Base-by-base conservation (phyloP, 2,888 invertebrate species). In the Desoria tigrina region DNA sequence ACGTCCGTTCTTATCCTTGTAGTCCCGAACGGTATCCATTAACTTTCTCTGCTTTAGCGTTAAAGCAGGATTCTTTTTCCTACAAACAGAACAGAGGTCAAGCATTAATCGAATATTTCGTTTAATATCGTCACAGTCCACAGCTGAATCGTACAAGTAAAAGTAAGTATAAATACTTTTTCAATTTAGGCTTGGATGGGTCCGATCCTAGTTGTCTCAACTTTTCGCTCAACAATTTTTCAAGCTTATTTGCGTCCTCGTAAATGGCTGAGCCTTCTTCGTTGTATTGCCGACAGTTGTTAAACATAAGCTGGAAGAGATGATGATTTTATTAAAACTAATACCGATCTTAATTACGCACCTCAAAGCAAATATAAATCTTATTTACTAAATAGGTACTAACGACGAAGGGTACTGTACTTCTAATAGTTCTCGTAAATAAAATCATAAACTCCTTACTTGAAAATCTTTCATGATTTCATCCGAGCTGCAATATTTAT, bases 241-340 rank as follows among this genome's bases (percentile, higher is more conserved):
- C 95, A 61, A 98, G 83, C 28, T 88, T 86, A 78, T 88, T 91
- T 1, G 97, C 95, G 82, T 97, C 97, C 77, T 94, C 92, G 78
- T 93, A 96, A 74, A 99, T 95, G 79, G 90, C 87, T 0, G 97
- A 98, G 11, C 92, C 90, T 80, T 96, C 92, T 81, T 98, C 97
- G 79, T 99, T 99, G 81, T 94, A 99, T 75, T 92, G 91, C 0
- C 95, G 90, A 78, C 98, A 57, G 82, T 99, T 99, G 65, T 88
- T 87, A 81, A 99, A 98, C 96, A 99, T 96, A n/a, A 95, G 83
- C 73, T 90, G 84, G 64, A 66, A 45, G n/a, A 11, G 16, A 45
- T 11, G 16, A 16, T 39, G 39, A 39, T 39, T 16, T 39, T 39
- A 39, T 39, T 39, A 39, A 39, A 16, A 39, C 39, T 11, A 39